Base-by-base conservation (phyloP, 2,113 vertebrate species). In the Sander vitreus region DNA sequence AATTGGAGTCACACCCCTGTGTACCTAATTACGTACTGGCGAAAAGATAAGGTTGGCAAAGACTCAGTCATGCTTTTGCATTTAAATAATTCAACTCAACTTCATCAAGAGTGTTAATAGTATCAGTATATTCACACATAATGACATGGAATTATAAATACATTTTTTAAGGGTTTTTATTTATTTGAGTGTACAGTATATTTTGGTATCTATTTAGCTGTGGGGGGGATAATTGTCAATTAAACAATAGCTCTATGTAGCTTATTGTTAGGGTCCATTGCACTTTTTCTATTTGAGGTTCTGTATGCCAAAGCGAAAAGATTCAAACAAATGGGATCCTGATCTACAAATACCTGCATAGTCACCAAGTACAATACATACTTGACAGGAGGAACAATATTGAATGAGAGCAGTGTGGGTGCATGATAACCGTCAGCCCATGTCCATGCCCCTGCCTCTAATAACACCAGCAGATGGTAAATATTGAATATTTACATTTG, bases 1-100 rank as follows among this genome's bases (percentile, higher is more conserved):
- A 96, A 96, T 95, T 97, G 96, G 96, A 97, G 97, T 98, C 97
- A 95, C 97, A 98, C 97, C 97, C 97, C 96, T 96, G 96, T 96
- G 95, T 97, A 94, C 96, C 96, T 98, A 97, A 98, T 99, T 98
- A 97, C 95, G 94, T 83, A 80, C 92, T 91, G 85, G 93, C 39
- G 91, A 94, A 93, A 94, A 97, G 96, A 96, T 96, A 96, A 96
- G 96, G 96, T 96, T 96, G 95, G 94, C 91, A 85, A 95, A 95
- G 93, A 93, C 94, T 95, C 90, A 76, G 87, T 91, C 92, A 93
- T 84, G 70, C 70, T 80, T 70, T 81, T 89, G 78, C 79, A 71
- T 91, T 89, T 74, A 73, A 91, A 91, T 89, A 87, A 85, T 91
- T 88, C 67, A 43, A 47, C 79, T 73, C 76, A 59, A 65, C 78